phyloP scores from a whole-genome alignment of 2,113 vertebrate species.

The Paraplagusia blochii region DNA sequence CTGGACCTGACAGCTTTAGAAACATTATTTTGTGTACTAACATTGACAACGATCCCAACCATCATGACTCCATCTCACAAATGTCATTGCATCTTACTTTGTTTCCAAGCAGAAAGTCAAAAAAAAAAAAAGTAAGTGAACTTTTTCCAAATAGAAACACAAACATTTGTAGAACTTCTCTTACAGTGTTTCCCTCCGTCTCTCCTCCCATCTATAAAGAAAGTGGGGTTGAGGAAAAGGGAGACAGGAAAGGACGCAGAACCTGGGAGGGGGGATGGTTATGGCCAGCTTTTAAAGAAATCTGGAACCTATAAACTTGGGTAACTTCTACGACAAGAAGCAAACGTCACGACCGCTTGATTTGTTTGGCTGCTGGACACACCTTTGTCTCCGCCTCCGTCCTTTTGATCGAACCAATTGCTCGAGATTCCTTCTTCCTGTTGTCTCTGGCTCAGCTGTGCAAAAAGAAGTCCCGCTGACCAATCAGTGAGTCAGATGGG shows the following conservation, averaged over 20 bases:
- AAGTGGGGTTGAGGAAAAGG: conserved; percentile 25
- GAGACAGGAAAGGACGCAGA: conserved; percentile 9
- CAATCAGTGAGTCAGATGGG: conserved; percentile 70
- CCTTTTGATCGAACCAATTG: conserved; percentile 59
- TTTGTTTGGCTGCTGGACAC: conserved; percentile 73
- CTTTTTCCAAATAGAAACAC: conserved; percentile 20
- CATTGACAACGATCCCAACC: not conserved
- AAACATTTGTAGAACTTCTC: conserved; percentile 23
- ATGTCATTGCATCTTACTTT: conserved; percentile 1
- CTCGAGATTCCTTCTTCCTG: conserved; percentile 54
- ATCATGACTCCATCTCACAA: conserved; percentile 24
- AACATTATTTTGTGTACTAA: not conserved
- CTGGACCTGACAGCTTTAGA: not conserved
- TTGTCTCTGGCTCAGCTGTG: conserved; percentile 55
- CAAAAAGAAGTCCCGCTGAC: conserved; percentile 30
- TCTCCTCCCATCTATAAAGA: conserved; percentile 25
- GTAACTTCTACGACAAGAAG: conserved; percentile 73
- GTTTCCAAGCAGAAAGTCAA: conserved; percentile 1
- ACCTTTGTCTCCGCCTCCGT: conserved; percentile 68
- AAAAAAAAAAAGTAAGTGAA: conserved; percentile 10
- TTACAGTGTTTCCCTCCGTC: not conserved
- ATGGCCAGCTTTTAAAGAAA: conserved; percentile 70
- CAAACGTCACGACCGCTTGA: conserved; percentile 73
- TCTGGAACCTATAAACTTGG: conserved; percentile 90
- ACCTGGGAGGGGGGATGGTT: conserved; percentile 46